Evolutionary conservation across 2,113 vertebrate species (phyloP).

Genomic region (Mixornis gularis): DNA sequence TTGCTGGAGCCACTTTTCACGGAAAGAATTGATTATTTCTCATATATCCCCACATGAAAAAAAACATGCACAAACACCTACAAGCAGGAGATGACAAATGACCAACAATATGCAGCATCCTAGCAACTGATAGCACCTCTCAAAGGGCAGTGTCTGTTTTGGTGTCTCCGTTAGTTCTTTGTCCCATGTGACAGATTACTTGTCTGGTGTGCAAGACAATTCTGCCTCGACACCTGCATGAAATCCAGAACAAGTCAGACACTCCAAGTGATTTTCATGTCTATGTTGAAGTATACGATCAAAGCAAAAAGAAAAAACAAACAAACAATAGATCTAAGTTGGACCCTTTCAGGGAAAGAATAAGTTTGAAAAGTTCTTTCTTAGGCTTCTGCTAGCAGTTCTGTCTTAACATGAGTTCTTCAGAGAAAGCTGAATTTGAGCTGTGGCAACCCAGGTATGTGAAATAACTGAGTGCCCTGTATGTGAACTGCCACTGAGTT

Average conservation of each 20-base stretch:
- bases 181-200: not conserved
- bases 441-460: not conserved
- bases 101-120: not conserved
- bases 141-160: not conserved
- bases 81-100: not conserved
- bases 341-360: not conserved
- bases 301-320: not conserved
- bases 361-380: not conserved
- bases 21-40: not conserved
- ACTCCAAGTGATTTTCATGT: not conserved
- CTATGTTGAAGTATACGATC: rapidly evolving
- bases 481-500: not conserved
- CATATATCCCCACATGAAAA: not conserved
- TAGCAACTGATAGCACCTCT: not conserved
- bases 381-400: not conserved
- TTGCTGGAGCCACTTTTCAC: not conserved
- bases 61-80: not conserved
- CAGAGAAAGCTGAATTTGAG: not conserved
- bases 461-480: not conserved
- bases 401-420: not conserved
- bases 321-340: not conserved
- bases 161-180: not conserved
- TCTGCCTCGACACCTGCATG: not conserved
- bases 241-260: not conserved
- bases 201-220: not conserved